Base-by-base conservation (phyloP, 2,888 invertebrate species). In the Dichetophora obliterata region DNA sequence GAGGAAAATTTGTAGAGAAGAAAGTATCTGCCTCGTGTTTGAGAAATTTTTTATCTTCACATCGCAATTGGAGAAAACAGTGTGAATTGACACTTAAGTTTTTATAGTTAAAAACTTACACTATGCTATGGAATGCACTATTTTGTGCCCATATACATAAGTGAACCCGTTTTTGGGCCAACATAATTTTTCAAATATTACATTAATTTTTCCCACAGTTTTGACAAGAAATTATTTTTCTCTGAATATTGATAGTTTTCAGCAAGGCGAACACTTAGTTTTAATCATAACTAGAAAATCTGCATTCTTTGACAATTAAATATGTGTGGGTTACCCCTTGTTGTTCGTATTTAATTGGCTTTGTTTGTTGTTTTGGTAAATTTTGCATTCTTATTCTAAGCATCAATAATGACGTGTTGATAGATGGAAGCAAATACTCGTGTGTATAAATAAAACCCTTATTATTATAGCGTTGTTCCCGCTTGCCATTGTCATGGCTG, bases 71-170 rank as follows among this genome's bases (percentile, higher is more conserved):
- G 24, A 19, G 43, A 43, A 69, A 69, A 52, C 69, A 52, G 69
- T 50, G n/a, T 52, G 69, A 52, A 54, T 54, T 69, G 31, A 63
- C 63, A 63, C 63, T 63, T 63, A 8, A 27, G 57, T n/a, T 63
- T 63, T 63, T 63, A 63, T 16, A 34, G n/a, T 6, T 52, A 4
- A 19, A 16, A 52, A 52, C n/a, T 52, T 6, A 5, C 19, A 19
- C 19, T 19, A 22, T 43, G 43, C 6, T 43, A 14, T 43, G 43
- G 11, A 43, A 43, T 43, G 43, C 14, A 43, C 2, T 11, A 43
- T 43, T 43, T 43, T 11, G 14, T 43, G 43, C 43, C 43, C 43
- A 43, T 43, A n/a, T n/a, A n/a, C n/a, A 43, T 43, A 43, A 43
- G 11, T 9, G 54, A n/a, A 2, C 54, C 22, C 11, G 19, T 22